A percentile compares a stretch with the other conserved stretches of the same genome.
Conservation (phyloP, 2,113 vertebrate species). For the Trichechus manatus region DNA sequence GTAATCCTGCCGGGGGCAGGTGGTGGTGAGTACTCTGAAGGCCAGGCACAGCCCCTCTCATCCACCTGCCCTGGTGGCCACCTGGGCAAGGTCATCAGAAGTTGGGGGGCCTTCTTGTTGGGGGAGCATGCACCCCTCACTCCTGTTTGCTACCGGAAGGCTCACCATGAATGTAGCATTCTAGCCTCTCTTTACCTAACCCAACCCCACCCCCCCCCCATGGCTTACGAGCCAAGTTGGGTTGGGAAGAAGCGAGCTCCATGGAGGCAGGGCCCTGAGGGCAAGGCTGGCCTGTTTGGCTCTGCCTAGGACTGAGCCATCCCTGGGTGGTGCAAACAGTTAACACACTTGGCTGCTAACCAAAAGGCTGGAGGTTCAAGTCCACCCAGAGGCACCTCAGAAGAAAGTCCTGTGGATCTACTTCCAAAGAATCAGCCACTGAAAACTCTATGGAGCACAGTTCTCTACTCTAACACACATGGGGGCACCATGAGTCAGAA, state of each 20-base stretch:
- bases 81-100: background rate
- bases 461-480: background rate
- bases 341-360: background rate
- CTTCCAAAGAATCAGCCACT: background rate
- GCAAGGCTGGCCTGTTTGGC: accelerated
- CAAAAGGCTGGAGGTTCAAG: background rate
- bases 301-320: background rate
- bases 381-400: background rate
- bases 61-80: accelerated
- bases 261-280: accelerated
- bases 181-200: background rate
- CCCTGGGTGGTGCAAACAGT: background rate
- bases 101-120: background rate
- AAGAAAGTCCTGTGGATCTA: background rate
- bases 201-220: background rate
- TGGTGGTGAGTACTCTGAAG: accelerated
- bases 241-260: background rate
- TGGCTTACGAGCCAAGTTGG: background rate
- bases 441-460: background rate
- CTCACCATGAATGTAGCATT: background rate
- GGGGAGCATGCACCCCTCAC: accelerated
- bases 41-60: background rate
- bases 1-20: slow-evolving; percentile 90
- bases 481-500: background rate
- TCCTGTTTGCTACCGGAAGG: background rate